Evolutionary conservation across 2,113 vertebrate species (phyloP).

Genomic region (Speoplatyrhinus poulsoni): DNA sequence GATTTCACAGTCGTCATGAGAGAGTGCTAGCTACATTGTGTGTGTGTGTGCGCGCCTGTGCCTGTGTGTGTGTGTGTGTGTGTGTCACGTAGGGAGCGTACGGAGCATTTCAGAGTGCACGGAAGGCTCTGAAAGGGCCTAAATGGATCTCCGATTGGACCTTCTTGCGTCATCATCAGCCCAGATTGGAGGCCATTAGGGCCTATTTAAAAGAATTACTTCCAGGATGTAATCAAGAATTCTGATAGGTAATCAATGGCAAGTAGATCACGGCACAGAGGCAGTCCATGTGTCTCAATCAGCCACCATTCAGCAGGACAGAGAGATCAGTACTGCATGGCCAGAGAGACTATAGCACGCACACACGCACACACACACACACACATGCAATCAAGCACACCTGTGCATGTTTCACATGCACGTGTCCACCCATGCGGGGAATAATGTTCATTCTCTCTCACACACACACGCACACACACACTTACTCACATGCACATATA

Average conservation of each 20-base stretch:
- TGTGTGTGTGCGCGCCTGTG: not conserved
- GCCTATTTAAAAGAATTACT: conserved; percentile 80
- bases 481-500: not conserved
- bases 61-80: conserved; percentile 17
- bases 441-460: not conserved
- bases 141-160: conserved; percentile 76
- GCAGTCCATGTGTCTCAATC: conserved; percentile 76
- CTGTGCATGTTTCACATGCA: not conserved
- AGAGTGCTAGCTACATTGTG: not conserved
- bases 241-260: conserved; percentile 80
- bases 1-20: conserved; percentile 15
- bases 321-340: conserved; percentile 59
- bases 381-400: conserved; percentile 21
- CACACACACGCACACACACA: not conserved
- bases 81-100: conserved; percentile 6
- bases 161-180: conserved; percentile 74
- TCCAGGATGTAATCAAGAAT: conserved; percentile 80
- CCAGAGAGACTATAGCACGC: conserved; percentile 41
- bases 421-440: not conserved
- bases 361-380: conserved; percentile 14
- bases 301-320: conserved; percentile 73
- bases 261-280: conserved; percentile 77
- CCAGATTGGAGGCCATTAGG: conserved; percentile 77
- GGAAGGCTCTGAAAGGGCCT: conserved; percentile 71
- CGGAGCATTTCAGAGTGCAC: conserved; percentile 50